Evolutionary conservation across 2,113 vertebrate genomes (phyloP), one percentile per base, ranked within the genome.

Genomic region (Tauraco erythrolophus): DNA sequence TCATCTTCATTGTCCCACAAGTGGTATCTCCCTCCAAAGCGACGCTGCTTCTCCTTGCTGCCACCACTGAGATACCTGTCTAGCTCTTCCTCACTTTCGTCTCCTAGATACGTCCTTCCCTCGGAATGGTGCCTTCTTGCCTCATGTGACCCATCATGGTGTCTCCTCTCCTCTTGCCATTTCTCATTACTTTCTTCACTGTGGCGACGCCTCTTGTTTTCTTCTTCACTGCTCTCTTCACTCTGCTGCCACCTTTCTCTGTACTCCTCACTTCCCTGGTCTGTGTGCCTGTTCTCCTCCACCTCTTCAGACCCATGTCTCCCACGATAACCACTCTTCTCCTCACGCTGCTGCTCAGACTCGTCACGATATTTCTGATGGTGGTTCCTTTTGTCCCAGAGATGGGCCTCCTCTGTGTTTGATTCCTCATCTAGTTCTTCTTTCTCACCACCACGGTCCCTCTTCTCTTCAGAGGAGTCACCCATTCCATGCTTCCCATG

Each of bases 391-490:
- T 95, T 95, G 57, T 96, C 94, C 92, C 95, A 97, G 56, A 89
- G 90, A 18, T 0, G 33, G 27, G 62, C 64, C 22, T 61, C 56
- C 84, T 84, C 96, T 45, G 48, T 22, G 1, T 84, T 58, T 7
- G 88, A 80, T 15, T 95, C 92, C 30, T 91, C 84, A 13, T n/a
- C 35, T 17, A 79, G 13, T 5, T 84, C 80, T 31, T 65, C 83
- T 22, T 84, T 91, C 37, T 95, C 95, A n/a, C 79, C 83, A 4
- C 80, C 66, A 8, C 0, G 83, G 88, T 62, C 74, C 43, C 72
- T 95, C 69, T 89, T 95, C 66, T 98, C 96, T 31, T 96, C 98
- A 70, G 66, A 86, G 24, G 88, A 89, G n/a, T 89, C 97, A 65
- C 93, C 92, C 0, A 45, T 35, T 60, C 96, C 91, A 14, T 96